Conservation (phyloP, 2,888 invertebrate genomes). For the Parnassius orleans region DNA sequence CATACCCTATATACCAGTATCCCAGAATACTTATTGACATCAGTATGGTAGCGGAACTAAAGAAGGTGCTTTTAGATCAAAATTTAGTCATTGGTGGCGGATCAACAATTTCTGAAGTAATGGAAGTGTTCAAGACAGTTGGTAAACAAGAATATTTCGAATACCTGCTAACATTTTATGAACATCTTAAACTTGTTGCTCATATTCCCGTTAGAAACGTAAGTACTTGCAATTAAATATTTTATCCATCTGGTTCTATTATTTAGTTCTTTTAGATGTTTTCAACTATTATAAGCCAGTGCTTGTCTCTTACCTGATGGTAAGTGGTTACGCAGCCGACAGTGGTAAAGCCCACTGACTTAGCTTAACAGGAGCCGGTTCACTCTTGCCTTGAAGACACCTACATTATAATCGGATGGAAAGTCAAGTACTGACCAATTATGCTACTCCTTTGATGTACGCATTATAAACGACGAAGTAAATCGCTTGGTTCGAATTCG, state of each 20-base stretch:
- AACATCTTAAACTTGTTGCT: conserved; percentile 84
- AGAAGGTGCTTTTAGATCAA: conserved; percentile 44
- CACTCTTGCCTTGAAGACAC: too few relatives aligned
- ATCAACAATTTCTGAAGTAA: conserved; percentile 72
- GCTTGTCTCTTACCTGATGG: too few relatives aligned
- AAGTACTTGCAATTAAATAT: conserved; percentile 40
- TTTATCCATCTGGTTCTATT: neutral
- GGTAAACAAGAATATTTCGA: conserved; percentile 71
- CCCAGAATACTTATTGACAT: conserved; percentile 84
- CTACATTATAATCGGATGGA: too few relatives aligned
- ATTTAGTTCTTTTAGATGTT: neutral
- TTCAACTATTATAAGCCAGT: too few relatives aligned
- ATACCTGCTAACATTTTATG: conserved; percentile 79
- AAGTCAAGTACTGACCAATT: too few relatives aligned
- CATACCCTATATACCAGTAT: conserved; percentile 57
- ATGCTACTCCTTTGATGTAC: too few relatives aligned
- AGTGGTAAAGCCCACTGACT: too few relatives aligned
- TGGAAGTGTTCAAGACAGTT: conserved; percentile 61
- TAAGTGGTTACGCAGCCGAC: too few relatives aligned
- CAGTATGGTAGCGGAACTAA: conserved; percentile 79
- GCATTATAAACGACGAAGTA: too few relatives aligned
- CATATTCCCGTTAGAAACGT: conserved; percentile 87
- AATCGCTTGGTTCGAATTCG: too few relatives aligned
- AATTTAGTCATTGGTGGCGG: conserved; percentile 80
- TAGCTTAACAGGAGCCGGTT: too few relatives aligned